phyloP scores from a whole-genome alignment of 2,888 invertebrate species.

The Hydriomena furcata region DNA sequence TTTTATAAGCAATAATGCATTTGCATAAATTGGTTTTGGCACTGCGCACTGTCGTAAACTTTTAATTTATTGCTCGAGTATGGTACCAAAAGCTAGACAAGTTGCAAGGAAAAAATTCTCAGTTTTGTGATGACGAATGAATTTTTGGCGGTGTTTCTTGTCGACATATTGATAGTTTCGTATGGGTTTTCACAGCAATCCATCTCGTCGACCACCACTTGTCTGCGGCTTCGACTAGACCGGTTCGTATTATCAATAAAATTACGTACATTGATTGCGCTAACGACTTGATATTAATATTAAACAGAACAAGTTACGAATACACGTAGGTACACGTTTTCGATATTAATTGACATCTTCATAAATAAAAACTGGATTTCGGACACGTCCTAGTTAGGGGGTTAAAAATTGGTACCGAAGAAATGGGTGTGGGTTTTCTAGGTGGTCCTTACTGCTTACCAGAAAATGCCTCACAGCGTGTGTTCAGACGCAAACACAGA shows the following conservation, averaged over 20 bases:
- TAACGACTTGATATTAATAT: slow-evolving; percentile 34
- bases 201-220: slow-evolving; percentile 1
- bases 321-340: slow-evolving; percentile 25
- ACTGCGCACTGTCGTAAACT: slow-evolving; percentile 31
- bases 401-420: slow-evolving; percentile 5
- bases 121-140: too few relatives aligned
- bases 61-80: slow-evolving; percentile 28
- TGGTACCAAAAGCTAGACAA: slow-evolving; percentile 1
- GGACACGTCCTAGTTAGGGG: slow-evolving; percentile 6
- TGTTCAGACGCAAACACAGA: too few relatives aligned
- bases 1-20: slow-evolving; percentile 30
- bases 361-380: slow-evolving; percentile 28
- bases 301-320: slow-evolving; percentile 29
- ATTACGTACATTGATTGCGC: slow-evolving; percentile 27
- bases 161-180: not conserved
- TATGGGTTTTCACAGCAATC: not conserved
- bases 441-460: slow-evolving; percentile 11
- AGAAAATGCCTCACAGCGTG: not conserved
- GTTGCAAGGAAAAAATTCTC: not conserved
- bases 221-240: not conserved
- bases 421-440: slow-evolving; percentile 7
- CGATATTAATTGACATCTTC: slow-evolving; percentile 35
- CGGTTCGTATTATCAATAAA: slow-evolving; percentile 21
- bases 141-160: too few relatives aligned
- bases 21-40: slow-evolving; percentile 36